Evolutionary conservation across 2,797 vertebrate species (phyloP).

Genomic region (Karalla daura): DNA sequence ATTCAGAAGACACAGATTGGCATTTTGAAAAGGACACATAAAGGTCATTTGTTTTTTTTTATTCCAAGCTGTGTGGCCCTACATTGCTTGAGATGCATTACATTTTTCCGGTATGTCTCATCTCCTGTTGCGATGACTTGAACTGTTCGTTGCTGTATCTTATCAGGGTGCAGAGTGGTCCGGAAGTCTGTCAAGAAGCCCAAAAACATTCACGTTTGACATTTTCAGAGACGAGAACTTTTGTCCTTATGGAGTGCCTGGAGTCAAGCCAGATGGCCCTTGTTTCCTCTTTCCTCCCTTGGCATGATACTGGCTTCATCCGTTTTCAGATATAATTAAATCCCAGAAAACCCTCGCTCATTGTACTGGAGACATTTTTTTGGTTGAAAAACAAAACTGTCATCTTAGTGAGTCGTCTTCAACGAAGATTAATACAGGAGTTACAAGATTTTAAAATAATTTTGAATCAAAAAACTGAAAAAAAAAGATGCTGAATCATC

Average conservation of each 20-base stretch:
- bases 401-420: too few relatives aligned
- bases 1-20: slow-evolving; percentile 53
- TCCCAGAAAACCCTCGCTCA: slow-evolving; percentile 8
- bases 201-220: slow-evolving; percentile 58
- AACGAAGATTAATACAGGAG: too few relatives aligned
- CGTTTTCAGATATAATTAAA: slow-evolving; percentile 53
- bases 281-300: slow-evolving; percentile 19
- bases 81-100: slow-evolving; percentile 38
- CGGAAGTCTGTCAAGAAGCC: slow-evolving; percentile 42
- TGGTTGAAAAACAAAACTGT: too few relatives aligned
- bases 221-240: slow-evolving; percentile 64
- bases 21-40: slow-evolving; percentile 74
- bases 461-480: too few relatives aligned
- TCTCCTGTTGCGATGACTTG: slow-evolving; percentile 45
- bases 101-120: slow-evolving; percentile 31
- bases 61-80: slow-evolving; percentile 39
- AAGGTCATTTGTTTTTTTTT: slow-evolving; percentile 68
- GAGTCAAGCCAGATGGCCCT: slow-evolving; percentile 45
- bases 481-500: too few relatives aligned
- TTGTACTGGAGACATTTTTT: slow-evolving; percentile 17
- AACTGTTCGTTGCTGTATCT: slow-evolving; percentile 40
- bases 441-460: too few relatives aligned
- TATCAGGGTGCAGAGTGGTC: slow-evolving; percentile 30
- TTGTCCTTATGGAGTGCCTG: slow-evolving; percentile 48
- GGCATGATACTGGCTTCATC: slow-evolving; percentile 23